Base-by-base conservation (phyloP, 2,888 invertebrate genomes). In the Conops quadrifasciatus region DNA sequence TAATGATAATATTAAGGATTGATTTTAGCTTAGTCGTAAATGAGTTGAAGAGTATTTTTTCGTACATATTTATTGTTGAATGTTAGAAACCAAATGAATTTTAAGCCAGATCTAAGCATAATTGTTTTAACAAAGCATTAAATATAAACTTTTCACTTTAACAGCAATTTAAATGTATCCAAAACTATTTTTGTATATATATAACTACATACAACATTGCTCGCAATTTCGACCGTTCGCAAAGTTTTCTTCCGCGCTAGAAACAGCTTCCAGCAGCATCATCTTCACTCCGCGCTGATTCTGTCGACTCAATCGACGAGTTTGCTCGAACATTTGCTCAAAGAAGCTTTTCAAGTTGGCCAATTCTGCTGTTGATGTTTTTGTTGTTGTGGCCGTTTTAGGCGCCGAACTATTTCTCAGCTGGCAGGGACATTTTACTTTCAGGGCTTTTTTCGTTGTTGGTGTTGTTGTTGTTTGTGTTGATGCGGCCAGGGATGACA, bases 231-330 rank as follows among this genome's bases (percentile, higher is more conserved):
- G 75, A 11, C 75, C 75, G 1, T 69, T 72, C n/a, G 76, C 77
- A 0, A 69, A 56, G 13, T 67, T 53, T 4, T 74, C 71, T 62
- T 78, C 75, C 11, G 77, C 75, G n/a, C 72, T 59, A 49, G 68
- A 75, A 26, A 78, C 59, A 0, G 77, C 74, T 56, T 75, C 72
- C 15, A 78, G 69, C 43, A 78, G 58, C 1, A 60, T 62, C 65
- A 73, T 72, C 70, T 76, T 76, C 7, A 78, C 68, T 4, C 60
- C 63, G 24, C 77, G 75, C 47, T 77, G 77, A 9, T 73, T 70
- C 30, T 45, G 56, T 9, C 65, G 71, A 9, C 60, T 70, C 47
- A 78, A 65, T 45, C 59, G 51, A 7, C 73, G 62, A 0, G 77
- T 75, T 59, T 74, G 63, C 1, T 75, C 60, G 59, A 74, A 78